Percentiles rank a stretch among this genome's conserved stretches.
Evolutionary conservation across 2,888 invertebrate species (phyloP).

Genomic region (Bombylius major): DNA sequence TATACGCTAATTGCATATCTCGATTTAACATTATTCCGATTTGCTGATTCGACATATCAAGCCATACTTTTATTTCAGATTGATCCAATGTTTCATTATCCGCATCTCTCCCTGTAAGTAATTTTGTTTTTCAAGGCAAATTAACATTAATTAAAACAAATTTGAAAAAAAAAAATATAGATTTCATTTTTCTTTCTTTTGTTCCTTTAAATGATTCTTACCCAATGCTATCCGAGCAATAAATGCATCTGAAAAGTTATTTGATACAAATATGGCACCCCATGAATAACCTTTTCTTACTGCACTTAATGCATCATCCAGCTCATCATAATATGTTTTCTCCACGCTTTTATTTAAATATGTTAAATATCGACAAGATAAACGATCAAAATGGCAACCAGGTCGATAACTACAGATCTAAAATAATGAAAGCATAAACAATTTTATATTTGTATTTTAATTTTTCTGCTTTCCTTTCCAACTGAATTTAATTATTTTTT

Average conservation of each 20-base stretch:
- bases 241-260: conserved; percentile 78
- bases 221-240: conserved; percentile 69
- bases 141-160: not conserved
- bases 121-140: not conserved
- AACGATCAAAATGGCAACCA: conserved; percentile 56
- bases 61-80: conserved; percentile 78
- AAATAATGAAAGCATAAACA: conserved; percentile 11
- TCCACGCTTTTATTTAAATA: conserved; percentile 61
- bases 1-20: conserved; percentile 73
- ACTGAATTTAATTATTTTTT: not conserved
- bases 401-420: conserved; percentile 30
- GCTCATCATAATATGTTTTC: conserved; percentile 54
- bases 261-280: conserved; percentile 79
- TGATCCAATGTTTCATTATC: conserved; percentile 78
- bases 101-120: conserved; percentile 50
- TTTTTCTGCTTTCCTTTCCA: not conserved
- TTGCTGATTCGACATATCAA: conserved; percentile 93
- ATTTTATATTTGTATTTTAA: not conserved
- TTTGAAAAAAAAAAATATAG: not conserved
- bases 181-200: no score
- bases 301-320: conserved; percentile 54
- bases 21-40: conserved; percentile 80
- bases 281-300: conserved; percentile 69
- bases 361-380: conserved; percentile 70
- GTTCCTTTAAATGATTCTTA: conserved; percentile 15